Base-by-base conservation (phyloP, 2,888 invertebrate genomes). In the Eustalomyia histrio region DNA sequence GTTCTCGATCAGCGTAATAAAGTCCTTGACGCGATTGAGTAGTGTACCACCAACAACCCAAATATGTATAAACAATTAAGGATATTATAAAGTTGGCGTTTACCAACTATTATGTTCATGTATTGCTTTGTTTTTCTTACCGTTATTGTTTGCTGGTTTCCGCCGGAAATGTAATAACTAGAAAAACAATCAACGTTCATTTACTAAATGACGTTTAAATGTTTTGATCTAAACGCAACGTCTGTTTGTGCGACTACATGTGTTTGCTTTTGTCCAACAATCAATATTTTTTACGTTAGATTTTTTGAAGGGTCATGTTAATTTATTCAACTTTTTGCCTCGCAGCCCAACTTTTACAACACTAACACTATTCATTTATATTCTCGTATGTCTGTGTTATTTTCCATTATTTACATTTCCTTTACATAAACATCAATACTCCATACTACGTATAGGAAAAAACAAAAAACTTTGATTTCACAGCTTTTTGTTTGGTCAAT, bases 331-430 rank as follows among this genome's bases (percentile, higher is more conserved):
- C n/a, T 29, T 57, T 58, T 47, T 50, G 43, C 8, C 43, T 18
- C 29, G 50, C 21, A 29, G 29, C 12, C 57, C 43, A 55, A n/a
- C 10, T 21, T 29, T 29, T 29, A 10, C 33, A 17, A 29, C 29
- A 29, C 29, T 18, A 33, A 47, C 50, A 50, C 33, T 60, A 18
- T 33, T 16, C 10, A 64, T 29, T 33, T 50, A 18, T 18, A 52
- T 39, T 21, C 61, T 21, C 60, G 39, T 81, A 65, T 84, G 84
- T 84, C 82, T 80, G 78, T 76, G 53, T 83, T 71, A 29, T 67
- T 52, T 69, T 74, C 65, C 76, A 58, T 83, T 83, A 82, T 76
- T 73, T 79, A 83, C 76, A 80, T 84, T 82, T 83, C 81, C n/a
- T 85, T 29, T 67, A 61, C 39, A 16, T 60, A 65, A 75, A 74